phyloP scores from a whole-genome alignment of 1,140 invertebrate genomes.

The Pachypsylla venusta region DNA sequence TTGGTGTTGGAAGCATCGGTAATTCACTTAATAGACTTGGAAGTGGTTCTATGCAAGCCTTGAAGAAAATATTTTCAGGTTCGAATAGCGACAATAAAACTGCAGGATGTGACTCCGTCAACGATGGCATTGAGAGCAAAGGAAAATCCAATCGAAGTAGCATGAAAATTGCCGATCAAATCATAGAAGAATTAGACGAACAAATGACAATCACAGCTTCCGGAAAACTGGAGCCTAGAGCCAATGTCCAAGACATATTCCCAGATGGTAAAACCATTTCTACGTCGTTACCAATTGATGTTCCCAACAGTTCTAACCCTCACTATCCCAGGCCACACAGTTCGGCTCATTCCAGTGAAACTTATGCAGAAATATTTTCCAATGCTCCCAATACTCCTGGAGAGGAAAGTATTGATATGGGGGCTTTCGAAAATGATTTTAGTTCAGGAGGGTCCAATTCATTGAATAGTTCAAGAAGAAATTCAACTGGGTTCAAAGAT shows the following conservation, averaged over 20 bases:
- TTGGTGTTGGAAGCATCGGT: neutral
- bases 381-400: neutral
- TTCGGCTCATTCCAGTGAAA: conserved; percentile 6
- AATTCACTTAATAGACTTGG: neutral
- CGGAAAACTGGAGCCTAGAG: conserved; percentile 32
- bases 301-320: conserved; percentile 15
- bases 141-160: conserved; percentile 26
- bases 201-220: conserved; percentile 52
- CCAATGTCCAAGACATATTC: conserved; percentile 34
- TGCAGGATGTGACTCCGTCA: neutral
- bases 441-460: neutral
- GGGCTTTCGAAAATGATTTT: neutral
- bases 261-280: conserved; percentile 16
- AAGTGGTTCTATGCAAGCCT: neutral
- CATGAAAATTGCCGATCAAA: conserved; percentile 52
- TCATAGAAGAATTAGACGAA: conserved; percentile 70
- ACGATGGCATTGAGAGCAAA: neutral
- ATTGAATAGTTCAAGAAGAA: neutral
- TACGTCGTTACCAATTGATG: conserved; percentile 9
- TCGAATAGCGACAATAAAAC: conserved; percentile 5
- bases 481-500: neutral
- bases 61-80: conserved; percentile 9
- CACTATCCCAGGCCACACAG: conserved; percentile 8
- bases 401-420: neutral
- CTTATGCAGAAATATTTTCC: conserved; percentile 10